Conservation (phyloP, 2,888 invertebrate genomes). For the Drosophila vallismaia region DNA sequence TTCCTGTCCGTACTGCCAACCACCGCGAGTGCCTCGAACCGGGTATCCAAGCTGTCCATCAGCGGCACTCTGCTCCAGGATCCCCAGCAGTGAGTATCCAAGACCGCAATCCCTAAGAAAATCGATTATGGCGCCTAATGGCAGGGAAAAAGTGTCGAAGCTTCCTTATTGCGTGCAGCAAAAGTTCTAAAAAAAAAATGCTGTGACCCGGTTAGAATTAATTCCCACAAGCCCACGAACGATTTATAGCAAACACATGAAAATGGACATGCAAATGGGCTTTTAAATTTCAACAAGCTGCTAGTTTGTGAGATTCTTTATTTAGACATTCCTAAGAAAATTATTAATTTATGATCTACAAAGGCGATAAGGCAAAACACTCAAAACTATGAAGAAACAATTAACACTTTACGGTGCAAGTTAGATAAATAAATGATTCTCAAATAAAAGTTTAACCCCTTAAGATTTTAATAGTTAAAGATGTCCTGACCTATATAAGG, state of each 20-base stretch:
- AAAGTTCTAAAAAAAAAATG: conserved; percentile 1
- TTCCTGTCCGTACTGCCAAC: conserved; percentile 74
- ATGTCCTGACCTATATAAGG: too few relatives aligned
- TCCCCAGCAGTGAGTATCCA: conserved; percentile 80
- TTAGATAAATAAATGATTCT: background rate
- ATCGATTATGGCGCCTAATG: conserved; percentile 46
- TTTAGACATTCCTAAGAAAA: conserved; percentile 9
- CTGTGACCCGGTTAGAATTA: conserved; percentile 16
- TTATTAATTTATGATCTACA: conserved; percentile 17
- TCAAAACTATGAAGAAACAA: conserved; percentile 8
- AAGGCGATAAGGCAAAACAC: conserved; percentile 5
- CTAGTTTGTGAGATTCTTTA: background rate
- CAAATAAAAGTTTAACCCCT: background rate
- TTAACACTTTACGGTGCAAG: background rate
- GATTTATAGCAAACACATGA: conserved; percentile 43
- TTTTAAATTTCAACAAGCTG: conserved; percentile 16
- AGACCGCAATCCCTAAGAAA: conserved; percentile 23
- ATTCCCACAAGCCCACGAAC: conserved; percentile 9
- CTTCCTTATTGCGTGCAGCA: conserved; percentile 48
- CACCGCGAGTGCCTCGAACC: conserved; percentile 53
- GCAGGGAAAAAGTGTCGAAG: conserved; percentile 3
- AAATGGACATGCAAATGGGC: conserved; percentile 21
- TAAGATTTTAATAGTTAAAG: too few relatives aligned
- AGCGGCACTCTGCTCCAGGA: conserved; percentile 72
- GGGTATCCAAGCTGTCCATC: conserved; percentile 74